phyloP scores from a whole-genome alignment of 1,140 invertebrate species.

The Drosophila pseudoananassae region DNA sequence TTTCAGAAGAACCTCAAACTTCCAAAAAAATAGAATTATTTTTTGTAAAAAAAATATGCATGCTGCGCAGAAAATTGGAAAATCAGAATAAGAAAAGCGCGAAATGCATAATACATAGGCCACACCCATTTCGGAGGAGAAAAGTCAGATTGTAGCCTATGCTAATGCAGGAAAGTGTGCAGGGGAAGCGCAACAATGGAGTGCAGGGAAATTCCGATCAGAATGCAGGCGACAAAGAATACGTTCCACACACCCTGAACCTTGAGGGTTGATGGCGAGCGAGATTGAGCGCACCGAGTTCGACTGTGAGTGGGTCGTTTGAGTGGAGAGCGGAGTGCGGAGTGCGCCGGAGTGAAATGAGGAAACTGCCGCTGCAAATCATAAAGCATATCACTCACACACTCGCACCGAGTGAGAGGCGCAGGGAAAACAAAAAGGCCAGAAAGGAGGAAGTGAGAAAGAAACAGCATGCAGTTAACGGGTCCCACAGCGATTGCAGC shows the following conservation, averaged over 20 bases:
- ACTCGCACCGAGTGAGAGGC: background rate
- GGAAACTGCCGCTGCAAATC: constrained; percentile 57
- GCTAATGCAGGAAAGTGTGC: constrained; percentile 52
- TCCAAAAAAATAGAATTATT: constrained; percentile 31
- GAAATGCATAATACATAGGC: constrained; percentile 53
- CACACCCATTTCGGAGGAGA: constrained; percentile 56
- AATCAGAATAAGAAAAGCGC: constrained; percentile 4
- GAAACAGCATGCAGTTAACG: constrained; percentile 35
- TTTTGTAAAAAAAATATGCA: constrained; percentile 15
- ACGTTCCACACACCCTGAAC: constrained; percentile 44
- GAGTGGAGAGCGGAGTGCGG: constrained; percentile 6
- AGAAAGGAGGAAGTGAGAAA: constrained; percentile 1
- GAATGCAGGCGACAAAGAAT: constrained; percentile 54
- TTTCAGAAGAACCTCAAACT: background rate
- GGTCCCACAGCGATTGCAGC: constrained; percentile 42
- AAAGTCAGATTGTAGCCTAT: constrained; percentile 52
- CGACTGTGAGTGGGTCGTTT: constrained; percentile 20
- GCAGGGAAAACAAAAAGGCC: constrained; percentile 1
- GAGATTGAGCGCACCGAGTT: background rate
- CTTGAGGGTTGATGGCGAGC: constrained; percentile 35
- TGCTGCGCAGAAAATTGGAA: constrained; percentile 23
- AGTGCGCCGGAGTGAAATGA: constrained; percentile 22
- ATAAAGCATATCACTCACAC: constrained; percentile 32
- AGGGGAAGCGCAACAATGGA: constrained; percentile 48
- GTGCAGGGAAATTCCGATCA: constrained; percentile 43